A percentile compares a stretch with the other conserved stretches of the same genome.
phyloP scores from a whole-genome alignment of 2,888 invertebrate species.

The Zeuzera pyrina region DNA sequence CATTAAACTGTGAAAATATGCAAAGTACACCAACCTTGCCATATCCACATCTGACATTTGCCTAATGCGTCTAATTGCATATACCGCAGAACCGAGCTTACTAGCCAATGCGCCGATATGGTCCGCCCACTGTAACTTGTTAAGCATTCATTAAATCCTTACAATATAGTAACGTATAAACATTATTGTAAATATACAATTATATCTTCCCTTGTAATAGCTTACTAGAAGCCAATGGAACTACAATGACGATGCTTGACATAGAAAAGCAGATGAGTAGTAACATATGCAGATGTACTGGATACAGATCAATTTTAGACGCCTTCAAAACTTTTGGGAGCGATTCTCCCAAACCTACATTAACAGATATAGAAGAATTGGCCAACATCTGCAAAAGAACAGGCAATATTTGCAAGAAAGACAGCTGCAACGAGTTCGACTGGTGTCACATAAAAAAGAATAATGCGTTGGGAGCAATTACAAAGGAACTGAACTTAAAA shows the following conservation, averaged over 20 bases:
- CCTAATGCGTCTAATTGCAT: too few relatives aligned
- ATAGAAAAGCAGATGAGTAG: slow-evolving; percentile 81
- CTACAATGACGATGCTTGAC: slow-evolving; percentile 54
- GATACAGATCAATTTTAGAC: slow-evolving; percentile 75
- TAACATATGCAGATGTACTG: slow-evolving; percentile 83
- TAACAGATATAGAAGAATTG: slow-evolving; percentile 39
- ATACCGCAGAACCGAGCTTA: too few relatives aligned
- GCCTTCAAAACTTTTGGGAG: slow-evolving; percentile 75
- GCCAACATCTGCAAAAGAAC: slow-evolving; percentile 17
- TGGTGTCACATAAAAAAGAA: slow-evolving; percentile 34
- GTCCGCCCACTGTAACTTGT: too few relatives aligned
- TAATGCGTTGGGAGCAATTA: slow-evolving; percentile 16
- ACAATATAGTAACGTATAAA: too few relatives aligned
- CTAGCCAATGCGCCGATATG: too few relatives aligned
- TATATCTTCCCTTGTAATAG: not conserved
- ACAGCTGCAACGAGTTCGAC: slow-evolving; percentile 25
- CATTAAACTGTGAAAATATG: too few relatives aligned
- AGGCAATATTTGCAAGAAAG: slow-evolving; percentile 14
- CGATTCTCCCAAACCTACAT: slow-evolving; percentile 37
- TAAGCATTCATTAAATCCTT: too few relatives aligned
- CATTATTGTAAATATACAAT: too few relatives aligned
- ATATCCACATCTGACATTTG: too few relatives aligned
- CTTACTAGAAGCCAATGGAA: not conserved
- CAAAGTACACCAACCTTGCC: too few relatives aligned
- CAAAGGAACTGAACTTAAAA: slow-evolving; percentile 25